These are phyloP conservation scores for Anarhynchus alexandrinus DNA, from an alignment of 2,113 vertebrate species.

Conservation along the genomic window DNA sequence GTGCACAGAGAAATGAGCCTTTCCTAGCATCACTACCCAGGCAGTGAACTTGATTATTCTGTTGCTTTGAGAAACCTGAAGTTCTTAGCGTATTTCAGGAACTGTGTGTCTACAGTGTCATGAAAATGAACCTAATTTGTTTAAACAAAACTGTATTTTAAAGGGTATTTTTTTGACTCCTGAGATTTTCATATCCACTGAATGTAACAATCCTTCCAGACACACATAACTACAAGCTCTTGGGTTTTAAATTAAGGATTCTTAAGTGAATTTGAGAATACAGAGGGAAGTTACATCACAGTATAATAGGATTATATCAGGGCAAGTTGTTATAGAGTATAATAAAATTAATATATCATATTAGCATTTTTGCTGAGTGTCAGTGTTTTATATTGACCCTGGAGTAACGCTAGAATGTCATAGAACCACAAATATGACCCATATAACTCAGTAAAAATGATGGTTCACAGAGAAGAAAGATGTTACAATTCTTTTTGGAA, in stretches of 20 bases:
- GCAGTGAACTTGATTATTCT: not conserved
- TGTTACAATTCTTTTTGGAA: not conserved
- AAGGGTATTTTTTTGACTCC: not conserved
- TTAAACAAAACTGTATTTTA: not conserved
- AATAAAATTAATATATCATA: not conserved
- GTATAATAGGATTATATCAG: not conserved
- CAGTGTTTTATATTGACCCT: not conserved
- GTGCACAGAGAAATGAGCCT: not conserved
- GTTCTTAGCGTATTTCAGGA: not conserved
- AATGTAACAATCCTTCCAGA: not conserved
- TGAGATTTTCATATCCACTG: not conserved
- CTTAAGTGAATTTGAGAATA: conserved; percentile 26
- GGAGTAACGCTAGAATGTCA: not conserved
- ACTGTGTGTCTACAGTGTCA: not conserved
- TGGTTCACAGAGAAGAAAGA: not conserved
- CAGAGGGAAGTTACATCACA: not conserved
- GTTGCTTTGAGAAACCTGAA: not conserved
- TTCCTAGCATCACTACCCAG: not conserved
- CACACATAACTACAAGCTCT: not conserved
- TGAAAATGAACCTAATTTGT: not conserved
- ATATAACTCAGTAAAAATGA: not conserved
- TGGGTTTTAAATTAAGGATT: not conserved
- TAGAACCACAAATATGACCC: not conserved
- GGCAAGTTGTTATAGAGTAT: not conserved
- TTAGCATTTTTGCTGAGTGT: not conserved